phyloP scores from a whole-genome alignment of 2,888 invertebrate species.

The Hydraecia micacea region DNA sequence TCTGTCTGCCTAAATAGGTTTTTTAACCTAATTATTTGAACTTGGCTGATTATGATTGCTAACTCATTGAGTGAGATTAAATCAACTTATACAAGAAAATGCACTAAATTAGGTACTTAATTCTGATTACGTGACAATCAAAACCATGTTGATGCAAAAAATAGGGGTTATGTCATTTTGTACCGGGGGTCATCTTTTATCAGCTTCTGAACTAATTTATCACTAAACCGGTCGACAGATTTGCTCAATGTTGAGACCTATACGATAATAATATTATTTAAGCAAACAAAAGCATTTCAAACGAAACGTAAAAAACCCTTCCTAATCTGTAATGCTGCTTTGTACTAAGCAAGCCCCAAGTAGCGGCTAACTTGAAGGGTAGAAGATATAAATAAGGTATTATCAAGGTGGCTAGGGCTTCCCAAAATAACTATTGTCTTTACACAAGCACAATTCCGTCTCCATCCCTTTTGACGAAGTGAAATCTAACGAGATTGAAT shows the following conservation, averaged over 20 bases:
- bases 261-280: neutral
- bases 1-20: neutral
- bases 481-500: neutral
- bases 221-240: neutral
- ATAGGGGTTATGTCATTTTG: neutral
- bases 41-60: neutral
- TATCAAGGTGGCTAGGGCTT: neutral
- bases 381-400: neutral
- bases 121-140: neutral
- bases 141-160: neutral
- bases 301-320: neutral
- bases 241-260: neutral
- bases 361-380: neutral
- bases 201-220: neutral
- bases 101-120: neutral
- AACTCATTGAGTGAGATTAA: neutral
- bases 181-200: neutral
- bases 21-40: neutral
- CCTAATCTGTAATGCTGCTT: neutral
- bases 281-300: neutral
- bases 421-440: neutral
- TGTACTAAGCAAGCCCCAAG: neutral
- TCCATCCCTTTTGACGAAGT: neutral
- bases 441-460: neutral
- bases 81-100: neutral